A percentile compares a stretch with the other conserved stretches of the same genome.
These are phyloP conservation scores for Lacerta viridis DNA, from an alignment of 2,797 vertebrate genomes.

Conservation along the genomic window DNA sequence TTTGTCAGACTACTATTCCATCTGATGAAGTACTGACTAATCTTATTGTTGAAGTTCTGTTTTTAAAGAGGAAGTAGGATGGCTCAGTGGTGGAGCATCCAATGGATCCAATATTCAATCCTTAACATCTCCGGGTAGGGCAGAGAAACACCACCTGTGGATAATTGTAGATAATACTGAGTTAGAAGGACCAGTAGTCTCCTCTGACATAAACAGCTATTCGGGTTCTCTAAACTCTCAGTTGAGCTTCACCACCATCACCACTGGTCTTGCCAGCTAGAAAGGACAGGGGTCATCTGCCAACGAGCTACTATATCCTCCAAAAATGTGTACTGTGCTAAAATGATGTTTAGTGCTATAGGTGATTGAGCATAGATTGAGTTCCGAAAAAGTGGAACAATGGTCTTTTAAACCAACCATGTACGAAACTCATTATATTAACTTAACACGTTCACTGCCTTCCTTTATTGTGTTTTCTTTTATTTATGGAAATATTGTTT, in stretches of 20 bases:
- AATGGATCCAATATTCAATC: neutral
- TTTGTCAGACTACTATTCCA: no score
- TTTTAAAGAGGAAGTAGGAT: neutral
- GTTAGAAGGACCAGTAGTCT: neutral
- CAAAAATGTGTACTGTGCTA: neutral
- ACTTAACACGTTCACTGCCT: neutral
- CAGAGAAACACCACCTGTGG: neutral
- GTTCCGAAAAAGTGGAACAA: neutral
- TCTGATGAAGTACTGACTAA: no score
- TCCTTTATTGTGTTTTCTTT: neutral
- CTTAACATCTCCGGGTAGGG: neutral
- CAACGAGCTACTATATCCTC: neutral
- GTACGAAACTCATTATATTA: neutral
- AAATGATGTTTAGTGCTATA: neutral
- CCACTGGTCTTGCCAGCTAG: neutral
- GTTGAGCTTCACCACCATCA: neutral
- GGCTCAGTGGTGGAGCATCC: neutral
- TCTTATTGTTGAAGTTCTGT: neutral
- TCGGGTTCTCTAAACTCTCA: neutral
- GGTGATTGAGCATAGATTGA: neutral
- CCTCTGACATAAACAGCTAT: neutral
- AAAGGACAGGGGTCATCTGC: neutral
- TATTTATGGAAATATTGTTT: no score
- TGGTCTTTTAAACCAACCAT: neutral
- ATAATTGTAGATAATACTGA: no score